Conservation (phyloP, 2,113 vertebrate species). For the Dipodomys merriami region DNA sequence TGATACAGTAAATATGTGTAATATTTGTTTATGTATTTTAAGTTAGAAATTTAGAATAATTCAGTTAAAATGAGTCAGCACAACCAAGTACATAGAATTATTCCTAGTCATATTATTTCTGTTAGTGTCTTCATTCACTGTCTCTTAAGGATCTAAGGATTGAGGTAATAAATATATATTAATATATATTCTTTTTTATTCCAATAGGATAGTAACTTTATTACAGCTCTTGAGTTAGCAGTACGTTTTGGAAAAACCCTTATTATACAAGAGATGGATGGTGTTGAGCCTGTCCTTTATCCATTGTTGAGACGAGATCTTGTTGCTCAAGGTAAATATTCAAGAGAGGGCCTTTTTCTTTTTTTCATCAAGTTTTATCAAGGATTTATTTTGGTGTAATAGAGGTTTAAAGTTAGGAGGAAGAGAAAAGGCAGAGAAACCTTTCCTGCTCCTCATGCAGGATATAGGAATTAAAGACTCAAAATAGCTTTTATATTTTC, state of each 20-base stretch:
- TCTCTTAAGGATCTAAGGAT: background rate
- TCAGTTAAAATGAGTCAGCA: conserved; percentile 2
- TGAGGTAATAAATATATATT: background rate
- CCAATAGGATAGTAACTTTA: conserved; percentile 93
- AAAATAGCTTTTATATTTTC: too few relatives aligned
- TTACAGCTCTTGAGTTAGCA: conserved; percentile 94
- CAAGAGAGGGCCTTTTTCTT: background rate
- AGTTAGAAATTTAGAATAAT: conserved; percentile 54
- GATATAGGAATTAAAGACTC: too few relatives aligned
- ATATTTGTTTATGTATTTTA: conserved; percentile 50
- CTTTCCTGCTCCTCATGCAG: too few relatives aligned
- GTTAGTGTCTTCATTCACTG: background rate
- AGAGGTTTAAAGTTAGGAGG: too few relatives aligned
- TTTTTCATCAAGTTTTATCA: background rate
- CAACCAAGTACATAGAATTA: background rate
- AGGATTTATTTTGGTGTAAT: too few relatives aligned
- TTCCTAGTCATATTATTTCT: background rate
- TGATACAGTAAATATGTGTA: background rate
- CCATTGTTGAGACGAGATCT: conserved; percentile 95
- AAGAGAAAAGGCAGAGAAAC: too few relatives aligned
- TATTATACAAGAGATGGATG: conserved; percentile 97
- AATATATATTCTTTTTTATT: conserved; percentile 60
- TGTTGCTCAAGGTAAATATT: conserved; percentile 92
- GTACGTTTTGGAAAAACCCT: conserved; percentile 99
- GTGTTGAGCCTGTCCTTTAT: conserved; percentile 96